Evolutionary conservation across 2,113 vertebrate species (phyloP).

Genomic region (Elephantulus edwardii): DNA sequence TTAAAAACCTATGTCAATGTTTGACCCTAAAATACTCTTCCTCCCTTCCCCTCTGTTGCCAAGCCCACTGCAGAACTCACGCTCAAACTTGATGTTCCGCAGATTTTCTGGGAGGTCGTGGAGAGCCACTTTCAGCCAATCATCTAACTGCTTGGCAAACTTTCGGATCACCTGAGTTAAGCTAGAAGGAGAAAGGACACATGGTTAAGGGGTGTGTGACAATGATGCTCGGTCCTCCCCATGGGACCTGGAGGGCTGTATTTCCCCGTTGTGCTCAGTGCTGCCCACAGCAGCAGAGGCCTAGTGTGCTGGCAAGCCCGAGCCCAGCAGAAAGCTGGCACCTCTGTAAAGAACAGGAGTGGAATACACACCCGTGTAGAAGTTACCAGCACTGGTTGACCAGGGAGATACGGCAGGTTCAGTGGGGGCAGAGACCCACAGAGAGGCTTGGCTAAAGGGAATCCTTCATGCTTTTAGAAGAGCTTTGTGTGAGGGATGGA

Average conservation of each 20-base stretch:
- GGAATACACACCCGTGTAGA: background rate
- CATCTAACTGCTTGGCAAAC: constrained; percentile 99
- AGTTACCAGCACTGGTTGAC: rapidly evolving
- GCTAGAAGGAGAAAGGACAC: constrained; percentile 81
- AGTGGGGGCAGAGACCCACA: background rate
- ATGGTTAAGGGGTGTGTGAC: background rate
- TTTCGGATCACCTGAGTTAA: constrained; percentile 99
- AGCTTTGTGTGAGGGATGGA: background rate
- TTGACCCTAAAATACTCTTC: background rate
- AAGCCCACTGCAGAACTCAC: constrained; percentile 83
- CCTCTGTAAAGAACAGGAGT: background rate
- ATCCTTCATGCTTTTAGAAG: background rate
- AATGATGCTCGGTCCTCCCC: background rate
- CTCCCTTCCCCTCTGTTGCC: background rate
- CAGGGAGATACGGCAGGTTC: background rate
- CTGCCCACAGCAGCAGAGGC: background rate
- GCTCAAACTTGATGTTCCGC: constrained; percentile 98
- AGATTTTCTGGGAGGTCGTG: constrained; percentile 98
- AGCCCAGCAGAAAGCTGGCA: background rate
- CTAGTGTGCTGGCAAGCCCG: rapidly evolving
- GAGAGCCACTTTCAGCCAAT: constrained; percentile 98
- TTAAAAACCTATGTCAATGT: background rate
- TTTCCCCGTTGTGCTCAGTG: background rate
- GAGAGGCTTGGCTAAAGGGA: background rate
- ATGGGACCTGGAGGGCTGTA: background rate